Conservation (phyloP, 1,140 invertebrate genomes). For the Orius laevigatus region DNA sequence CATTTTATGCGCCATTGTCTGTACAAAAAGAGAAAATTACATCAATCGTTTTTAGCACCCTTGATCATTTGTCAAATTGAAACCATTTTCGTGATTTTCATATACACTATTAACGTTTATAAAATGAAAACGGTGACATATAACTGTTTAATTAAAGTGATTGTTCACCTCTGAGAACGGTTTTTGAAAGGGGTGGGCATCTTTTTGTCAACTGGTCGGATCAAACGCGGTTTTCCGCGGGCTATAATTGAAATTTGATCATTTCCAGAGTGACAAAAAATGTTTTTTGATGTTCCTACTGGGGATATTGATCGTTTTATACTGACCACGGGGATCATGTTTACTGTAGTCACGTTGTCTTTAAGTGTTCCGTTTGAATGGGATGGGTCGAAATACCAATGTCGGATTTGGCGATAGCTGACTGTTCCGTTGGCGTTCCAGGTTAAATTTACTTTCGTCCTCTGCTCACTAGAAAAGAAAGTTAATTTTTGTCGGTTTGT, state of each 20-base stretch:
- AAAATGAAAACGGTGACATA: slow-evolving; percentile 1
- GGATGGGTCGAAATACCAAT: slow-evolving; percentile 55
- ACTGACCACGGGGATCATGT: slow-evolving; percentile 66
- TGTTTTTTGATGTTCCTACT: too few relatives aligned
- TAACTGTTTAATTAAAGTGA: slow-evolving; percentile 1
- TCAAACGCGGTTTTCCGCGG: too few relatives aligned
- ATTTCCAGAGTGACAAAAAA: too few relatives aligned
- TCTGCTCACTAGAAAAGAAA: slow-evolving; percentile 34
- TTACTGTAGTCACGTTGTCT: slow-evolving; percentile 62
- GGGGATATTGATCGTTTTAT: too few relatives aligned
- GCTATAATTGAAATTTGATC: too few relatives aligned
- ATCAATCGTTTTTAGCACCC: background rate
- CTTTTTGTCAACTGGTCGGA: too few relatives aligned
- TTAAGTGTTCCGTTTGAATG: slow-evolving; percentile 55
- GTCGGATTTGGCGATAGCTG: slow-evolving; percentile 54
- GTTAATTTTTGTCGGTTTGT: background rate
- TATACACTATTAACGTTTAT: background rate
- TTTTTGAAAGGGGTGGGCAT: too few relatives aligned
- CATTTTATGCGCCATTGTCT: slow-evolving; percentile 10
- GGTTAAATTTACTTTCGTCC: slow-evolving; percentile 49
- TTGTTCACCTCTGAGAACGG: too few relatives aligned
- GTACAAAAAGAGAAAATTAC: background rate
- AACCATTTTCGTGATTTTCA: background rate
- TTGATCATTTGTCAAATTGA: slow-evolving; percentile 1
- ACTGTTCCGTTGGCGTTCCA: slow-evolving; percentile 61